Evolutionary conservation across 2,113 vertebrate species (phyloP), one percentile per base, ranked within the genome.

Genomic region (Bolborhynchus lineola): DNA sequence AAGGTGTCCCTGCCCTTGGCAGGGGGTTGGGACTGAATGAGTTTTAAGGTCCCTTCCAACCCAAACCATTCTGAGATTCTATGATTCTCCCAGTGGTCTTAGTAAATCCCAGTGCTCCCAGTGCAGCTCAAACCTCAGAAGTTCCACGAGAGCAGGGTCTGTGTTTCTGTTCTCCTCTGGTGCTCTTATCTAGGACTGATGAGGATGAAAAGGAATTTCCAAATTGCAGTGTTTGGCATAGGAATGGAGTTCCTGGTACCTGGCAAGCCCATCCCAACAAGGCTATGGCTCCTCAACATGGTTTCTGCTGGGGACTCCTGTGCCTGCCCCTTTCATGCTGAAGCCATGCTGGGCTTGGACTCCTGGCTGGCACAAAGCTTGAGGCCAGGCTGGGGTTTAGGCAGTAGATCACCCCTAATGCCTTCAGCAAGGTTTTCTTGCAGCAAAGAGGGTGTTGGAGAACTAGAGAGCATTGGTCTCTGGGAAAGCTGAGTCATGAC

Each of bases 401-500:
- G 28, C 47, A 76, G 20, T 3, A 2, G 5, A 33, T 76, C 2
- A 3, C 6, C 59, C 78, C 31, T 49, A 42, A 52, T 13, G n/a
- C 11, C 62, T 53, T 76, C 37, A n/a, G 25, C 35, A 3, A 0
- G 0, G 1, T 37, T 86, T 53, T 60, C 35, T 29, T 33, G 12
- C 16, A 60, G 37, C 44, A 35, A 35, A 6, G 16, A n/a, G 37
- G 20, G 16, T 24, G 26, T 13, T 5, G 28, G 70, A 78, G 69
- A 50, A 21, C 3, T 10, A 1, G 44, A 19, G 64, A 46, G 3
- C 2, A 0, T 9, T 47, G 71, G 49, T 46, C 87, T 53, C 59
- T 50, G 86, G 82, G 88, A 90, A 47, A 31, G 80, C 96, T 75
- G 88, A 95, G 69, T 95, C 93, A 88, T n/a, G 0, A 55, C 79